A percentile compares a stretch with the other conserved stretches of the same genome.
Conservation (phyloP, 2,113 vertebrate genomes). For the Xiphias gladius region DNA sequence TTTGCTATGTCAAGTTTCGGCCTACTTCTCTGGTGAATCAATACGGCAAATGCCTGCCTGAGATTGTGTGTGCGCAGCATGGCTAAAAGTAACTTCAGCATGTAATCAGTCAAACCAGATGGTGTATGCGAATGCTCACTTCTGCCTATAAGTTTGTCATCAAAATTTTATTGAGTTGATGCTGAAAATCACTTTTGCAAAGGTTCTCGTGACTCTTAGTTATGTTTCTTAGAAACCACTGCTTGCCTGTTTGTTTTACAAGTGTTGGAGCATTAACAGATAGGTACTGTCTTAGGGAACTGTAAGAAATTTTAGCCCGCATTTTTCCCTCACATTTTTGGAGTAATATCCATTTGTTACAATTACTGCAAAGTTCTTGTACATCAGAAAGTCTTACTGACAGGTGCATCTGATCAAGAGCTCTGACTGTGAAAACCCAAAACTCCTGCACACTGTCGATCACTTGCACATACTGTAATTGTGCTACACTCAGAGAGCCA, state of each 20-base stretch:
- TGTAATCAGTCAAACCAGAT: constrained; percentile 53
- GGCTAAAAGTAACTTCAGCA: neutral
- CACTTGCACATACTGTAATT: neutral
- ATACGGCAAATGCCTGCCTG: constrained; percentile 42
- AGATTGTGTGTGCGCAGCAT: too few species aligned
- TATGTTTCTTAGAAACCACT: constrained; percentile 44
- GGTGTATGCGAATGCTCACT: constrained; percentile 49
- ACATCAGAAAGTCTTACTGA: neutral
- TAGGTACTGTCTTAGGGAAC: too few species aligned
- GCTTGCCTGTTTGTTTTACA: constrained; percentile 38
- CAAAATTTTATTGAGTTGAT: constrained; percentile 40
- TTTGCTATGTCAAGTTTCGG: constrained; percentile 55
- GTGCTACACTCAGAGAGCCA: neutral
- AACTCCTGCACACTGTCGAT: neutral
- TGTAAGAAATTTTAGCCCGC: neutral
- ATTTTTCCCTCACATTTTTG: neutral
- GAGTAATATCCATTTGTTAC: neutral
- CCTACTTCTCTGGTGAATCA: constrained; percentile 70
- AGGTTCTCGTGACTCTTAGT: constrained; percentile 49
- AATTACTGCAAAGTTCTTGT: neutral
- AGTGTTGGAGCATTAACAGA: constrained; percentile 9
- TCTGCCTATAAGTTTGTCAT: constrained; percentile 45
- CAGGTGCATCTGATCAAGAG: neutral
- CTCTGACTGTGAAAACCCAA: neutral
- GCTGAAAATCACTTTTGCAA: constrained; percentile 34